Evolutionary conservation across 2,797 vertebrate species (phyloP), one percentile per base, ranked within the genome.

Genomic region (Coregonus sp.): DNA sequence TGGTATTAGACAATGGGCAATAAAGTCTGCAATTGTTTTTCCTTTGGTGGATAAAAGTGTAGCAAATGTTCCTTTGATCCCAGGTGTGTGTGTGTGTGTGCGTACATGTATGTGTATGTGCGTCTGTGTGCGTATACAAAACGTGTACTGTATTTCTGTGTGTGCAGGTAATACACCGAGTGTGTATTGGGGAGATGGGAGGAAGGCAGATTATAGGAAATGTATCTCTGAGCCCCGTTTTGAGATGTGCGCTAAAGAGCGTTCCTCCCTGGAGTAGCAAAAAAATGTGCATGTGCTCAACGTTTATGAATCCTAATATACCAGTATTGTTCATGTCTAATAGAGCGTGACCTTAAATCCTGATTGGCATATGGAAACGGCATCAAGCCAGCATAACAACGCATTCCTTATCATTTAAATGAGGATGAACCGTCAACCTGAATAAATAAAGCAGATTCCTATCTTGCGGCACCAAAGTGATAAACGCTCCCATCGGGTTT

Each of bases 391-490:
- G 31, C 80, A 72, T 81, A 81, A 76, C 86, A 82, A 86, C 80
- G 77, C 80, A 72, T 78, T 70, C 73, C 85, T 92, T 89, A 90
- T 90, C 86, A 89, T 90, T 89, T 89, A 89, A 87, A 89, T 84
- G 80, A 83, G 63, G 81, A 80, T 59, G 80, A 82, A 86, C 86
- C 79, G 89, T 90, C 90, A 89, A 86, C 88, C 92, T 92, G 91
- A 91, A 93, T 92, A 91, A 93, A 93, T 92, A 92, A 90, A 81
- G 86, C 82, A 84, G 68, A 75, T 81, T 80, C 89, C 89, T 92
- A 91, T 87, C 86, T 86, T 82, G 3, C 75, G 75, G 82, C 33
- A 70, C 84, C 40, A 31, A 35, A 75, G 84, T 85, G 86, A 84
- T 89, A 90, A 92, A 86, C 81, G 79, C 80, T 88, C 90, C 86